Evolutionary conservation across 2,113 vertebrate species (phyloP).

Genomic region (Oenanthe melanoleuca): DNA sequence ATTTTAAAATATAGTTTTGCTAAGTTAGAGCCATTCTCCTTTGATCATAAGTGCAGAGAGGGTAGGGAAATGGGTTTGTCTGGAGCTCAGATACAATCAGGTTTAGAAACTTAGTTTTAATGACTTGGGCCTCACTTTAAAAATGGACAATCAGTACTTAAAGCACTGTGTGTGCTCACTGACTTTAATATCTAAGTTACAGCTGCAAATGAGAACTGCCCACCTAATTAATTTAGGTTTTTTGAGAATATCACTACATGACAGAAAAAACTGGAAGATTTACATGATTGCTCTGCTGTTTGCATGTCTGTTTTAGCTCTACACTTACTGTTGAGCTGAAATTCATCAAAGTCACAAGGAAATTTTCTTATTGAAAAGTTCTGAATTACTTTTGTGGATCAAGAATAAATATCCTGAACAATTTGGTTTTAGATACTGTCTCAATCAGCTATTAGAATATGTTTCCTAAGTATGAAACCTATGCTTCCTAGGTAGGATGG

Average conservation of each 20-base stretch:
- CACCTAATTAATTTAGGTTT: neutral
- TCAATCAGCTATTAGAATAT: neutral
- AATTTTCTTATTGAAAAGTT: neutral
- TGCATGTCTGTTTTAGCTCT: neutral
- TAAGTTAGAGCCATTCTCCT: neutral
- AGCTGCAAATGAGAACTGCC: neutral
- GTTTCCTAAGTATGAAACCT: neutral
- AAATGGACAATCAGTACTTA: neutral
- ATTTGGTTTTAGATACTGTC: neutral
- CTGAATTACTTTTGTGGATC: neutral
- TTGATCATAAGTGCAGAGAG: neutral
- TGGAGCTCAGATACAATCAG: neutral
- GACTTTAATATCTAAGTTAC: neutral
- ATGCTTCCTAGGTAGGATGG: neutral
- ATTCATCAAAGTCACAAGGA: neutral
- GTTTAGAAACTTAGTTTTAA: neutral
- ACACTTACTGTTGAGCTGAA: neutral
- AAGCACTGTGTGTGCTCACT: neutral
- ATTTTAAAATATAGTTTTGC: neutral
- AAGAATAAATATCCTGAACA: neutral
- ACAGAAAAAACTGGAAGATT: neutral
- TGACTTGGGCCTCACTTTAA: neutral
- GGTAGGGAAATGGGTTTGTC: neutral
- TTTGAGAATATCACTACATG: neutral
- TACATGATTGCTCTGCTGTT: neutral